Conservation (phyloP, 1,140 invertebrate genomes). For the Drosophila asahinai region DNA sequence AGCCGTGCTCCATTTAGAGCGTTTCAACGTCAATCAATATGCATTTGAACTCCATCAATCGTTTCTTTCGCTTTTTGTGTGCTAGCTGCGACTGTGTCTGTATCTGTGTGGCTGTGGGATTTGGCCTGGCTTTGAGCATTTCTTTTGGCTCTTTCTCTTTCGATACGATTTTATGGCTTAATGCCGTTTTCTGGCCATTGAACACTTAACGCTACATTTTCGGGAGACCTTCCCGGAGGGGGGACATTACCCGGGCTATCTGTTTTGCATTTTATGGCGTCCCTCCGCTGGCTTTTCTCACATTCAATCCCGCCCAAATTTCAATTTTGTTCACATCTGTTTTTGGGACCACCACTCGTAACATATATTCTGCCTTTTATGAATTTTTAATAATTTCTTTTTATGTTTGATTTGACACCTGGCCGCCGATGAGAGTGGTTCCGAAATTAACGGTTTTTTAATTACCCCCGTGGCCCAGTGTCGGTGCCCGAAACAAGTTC, state of each 20-base stretch:
- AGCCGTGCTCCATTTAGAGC: constrained; percentile 75
- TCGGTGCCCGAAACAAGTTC: constrained; percentile 56
- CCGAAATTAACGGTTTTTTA: constrained; percentile 80
- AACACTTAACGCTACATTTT: constrained; percentile 81
- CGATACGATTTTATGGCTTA: constrained; percentile 73
- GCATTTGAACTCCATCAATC: constrained; percentile 77
- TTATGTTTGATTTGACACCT: constrained; percentile 83
- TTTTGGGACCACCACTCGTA: constrained; percentile 13
- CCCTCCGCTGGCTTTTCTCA: constrained; percentile 69
- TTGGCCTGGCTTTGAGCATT: constrained; percentile 43
- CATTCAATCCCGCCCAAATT: constrained; percentile 58
- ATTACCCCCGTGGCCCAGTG: constrained; percentile 58
- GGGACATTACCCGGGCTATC: constrained; percentile 44
- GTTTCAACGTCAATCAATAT: constrained; percentile 83
- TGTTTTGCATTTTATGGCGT: constrained; percentile 75
- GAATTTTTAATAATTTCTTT: constrained; percentile 81
- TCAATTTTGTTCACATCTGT: constrained; percentile 46
- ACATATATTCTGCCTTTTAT: constrained; percentile 54
- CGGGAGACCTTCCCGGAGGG: constrained; percentile 16
- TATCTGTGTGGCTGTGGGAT: constrained; percentile 32
- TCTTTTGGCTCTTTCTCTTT: constrained; percentile 69
- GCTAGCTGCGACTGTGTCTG: constrained; percentile 9
- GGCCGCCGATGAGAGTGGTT: constrained; percentile 59
- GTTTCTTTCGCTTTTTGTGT: constrained; percentile 54
- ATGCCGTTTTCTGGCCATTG: constrained; percentile 79